Evolutionary conservation across 2,888 invertebrate species (phyloP).

Genomic region (Hesperia comma): DNA sequence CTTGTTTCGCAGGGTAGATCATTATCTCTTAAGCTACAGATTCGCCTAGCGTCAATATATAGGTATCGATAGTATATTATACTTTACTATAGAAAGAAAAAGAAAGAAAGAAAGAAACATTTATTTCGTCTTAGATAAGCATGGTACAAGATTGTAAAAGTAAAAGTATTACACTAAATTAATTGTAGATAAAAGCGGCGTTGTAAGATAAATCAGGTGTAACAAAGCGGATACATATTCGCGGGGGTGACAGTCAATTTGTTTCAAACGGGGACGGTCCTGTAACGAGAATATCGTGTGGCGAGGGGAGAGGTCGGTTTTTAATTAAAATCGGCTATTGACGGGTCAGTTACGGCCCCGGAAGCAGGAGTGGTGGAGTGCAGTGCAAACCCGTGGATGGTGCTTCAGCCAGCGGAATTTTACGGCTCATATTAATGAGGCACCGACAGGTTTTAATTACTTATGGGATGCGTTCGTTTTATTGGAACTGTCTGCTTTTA

Average conservation of each 20-base stretch:
- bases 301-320: constrained; percentile 43
- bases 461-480: too few species aligned
- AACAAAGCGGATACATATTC: constrained; percentile 32
- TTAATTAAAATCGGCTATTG: constrained; percentile 41
- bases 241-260: constrained; percentile 65
- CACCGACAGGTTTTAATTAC: not conserved
- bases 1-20: too few species aligned
- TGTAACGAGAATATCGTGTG: constrained; percentile 50
- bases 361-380: constrained; percentile 16
- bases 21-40: too few species aligned
- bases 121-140: too few species aligned
- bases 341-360: constrained; percentile 30
- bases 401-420: constrained; percentile 13
- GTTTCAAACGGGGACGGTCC: constrained; percentile 47
- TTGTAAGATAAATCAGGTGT: not conserved
- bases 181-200: too few species aligned
- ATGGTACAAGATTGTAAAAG: too few species aligned
- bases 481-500: too few species aligned
- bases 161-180: too few species aligned
- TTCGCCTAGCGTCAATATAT: too few species aligned
- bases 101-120: too few species aligned
- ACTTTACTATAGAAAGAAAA: too few species aligned
- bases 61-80: too few species aligned
- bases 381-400: constrained; percentile 31
- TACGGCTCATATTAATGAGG: not conserved